phyloP scores from a whole-genome alignment of 2,113 vertebrate genomes.

The Corvus cornix region DNA sequence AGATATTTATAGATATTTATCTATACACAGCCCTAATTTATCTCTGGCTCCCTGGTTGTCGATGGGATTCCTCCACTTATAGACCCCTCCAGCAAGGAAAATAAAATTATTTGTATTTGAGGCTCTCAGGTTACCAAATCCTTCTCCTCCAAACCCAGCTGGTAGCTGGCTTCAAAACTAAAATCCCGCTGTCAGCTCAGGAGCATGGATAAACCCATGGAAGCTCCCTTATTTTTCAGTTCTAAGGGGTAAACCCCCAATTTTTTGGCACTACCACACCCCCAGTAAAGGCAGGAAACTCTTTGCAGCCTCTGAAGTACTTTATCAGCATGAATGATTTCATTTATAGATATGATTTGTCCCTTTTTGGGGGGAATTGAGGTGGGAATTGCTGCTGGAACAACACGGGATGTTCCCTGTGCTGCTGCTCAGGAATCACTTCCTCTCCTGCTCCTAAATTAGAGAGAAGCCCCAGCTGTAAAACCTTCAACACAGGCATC shows the following conservation, averaged over 20 bases:
- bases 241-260: accelerated
- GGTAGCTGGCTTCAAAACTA: not conserved
- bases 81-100: not conserved
- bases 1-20: accelerated
- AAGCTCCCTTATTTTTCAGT: accelerated
- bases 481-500: accelerated
- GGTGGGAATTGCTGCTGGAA: accelerated
- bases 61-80: not conserved
- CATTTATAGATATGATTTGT: accelerated
- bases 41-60: not conserved
- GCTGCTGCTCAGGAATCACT: not conserved
- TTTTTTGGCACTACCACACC: not conserved
- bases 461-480: accelerated
- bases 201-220: accelerated
- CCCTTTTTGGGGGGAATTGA: accelerated
- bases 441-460: no score
- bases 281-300: not conserved
- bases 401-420: accelerated
- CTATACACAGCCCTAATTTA: not conserved
- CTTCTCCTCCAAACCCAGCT: not conserved
- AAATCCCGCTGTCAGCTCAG: not conserved
- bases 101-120: not conserved
- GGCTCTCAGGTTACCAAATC: not conserved
- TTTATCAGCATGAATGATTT: accelerated
- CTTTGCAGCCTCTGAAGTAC: not conserved